Conservation (phyloP, 2,888 invertebrate genomes). For the Leptopilina myrica region DNA sequence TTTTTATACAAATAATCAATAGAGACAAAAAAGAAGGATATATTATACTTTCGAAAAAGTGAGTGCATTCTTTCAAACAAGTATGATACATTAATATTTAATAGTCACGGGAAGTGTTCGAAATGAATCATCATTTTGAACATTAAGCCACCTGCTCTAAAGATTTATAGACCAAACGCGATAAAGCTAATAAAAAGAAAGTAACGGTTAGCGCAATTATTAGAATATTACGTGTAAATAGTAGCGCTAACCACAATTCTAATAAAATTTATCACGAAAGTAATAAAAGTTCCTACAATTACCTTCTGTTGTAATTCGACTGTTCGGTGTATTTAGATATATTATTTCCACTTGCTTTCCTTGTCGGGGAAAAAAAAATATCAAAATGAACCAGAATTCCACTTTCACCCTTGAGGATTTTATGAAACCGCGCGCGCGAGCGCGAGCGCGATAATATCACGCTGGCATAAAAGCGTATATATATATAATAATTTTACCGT, state of each 20-base stretch:
- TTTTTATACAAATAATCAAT: too few species aligned
- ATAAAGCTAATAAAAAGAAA: conserved; percentile 32
- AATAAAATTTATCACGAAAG: conserved; percentile 38
- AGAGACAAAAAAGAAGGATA: too few species aligned
- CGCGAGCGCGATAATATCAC: conserved; percentile 2
- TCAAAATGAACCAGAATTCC: neutral
- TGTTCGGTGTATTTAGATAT: neutral
- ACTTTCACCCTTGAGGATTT: conserved; percentile 8
- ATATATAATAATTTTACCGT: neutral
- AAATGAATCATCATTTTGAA: conserved; percentile 1
- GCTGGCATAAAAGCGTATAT: neutral
- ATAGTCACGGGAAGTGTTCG: neutral
- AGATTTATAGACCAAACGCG: conserved; percentile 11
- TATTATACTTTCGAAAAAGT: neutral
- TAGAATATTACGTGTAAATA: conserved; percentile 33
- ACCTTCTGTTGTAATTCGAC: conserved; percentile 23
- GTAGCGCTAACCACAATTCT: conserved; percentile 33
- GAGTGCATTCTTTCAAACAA: neutral
- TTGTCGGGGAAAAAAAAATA: neutral
- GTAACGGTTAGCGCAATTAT: conserved; percentile 30
- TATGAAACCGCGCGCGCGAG: neutral
- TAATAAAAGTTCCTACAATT: conserved; percentile 23
- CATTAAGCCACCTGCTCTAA: neutral
- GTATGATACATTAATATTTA: neutral
- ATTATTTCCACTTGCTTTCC: conserved; percentile 16